Evolutionary conservation across 2,113 vertebrate genomes (phyloP), one percentile per base, ranked within the genome.

Genomic region (Telmatochromis sp.): DNA sequence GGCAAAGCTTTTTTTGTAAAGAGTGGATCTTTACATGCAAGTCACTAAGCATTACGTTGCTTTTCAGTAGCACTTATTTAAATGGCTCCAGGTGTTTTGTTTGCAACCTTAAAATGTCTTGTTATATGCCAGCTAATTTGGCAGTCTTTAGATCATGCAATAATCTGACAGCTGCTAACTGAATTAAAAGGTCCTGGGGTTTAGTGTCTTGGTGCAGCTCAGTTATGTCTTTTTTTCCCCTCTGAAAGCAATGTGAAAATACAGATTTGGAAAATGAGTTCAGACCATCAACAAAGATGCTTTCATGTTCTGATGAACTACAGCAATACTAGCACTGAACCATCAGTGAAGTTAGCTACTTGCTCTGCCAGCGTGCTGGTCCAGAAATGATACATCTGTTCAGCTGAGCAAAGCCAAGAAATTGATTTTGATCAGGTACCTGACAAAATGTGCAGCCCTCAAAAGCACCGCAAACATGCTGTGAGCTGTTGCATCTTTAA

Each of bases 351-450:
- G 55, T 19, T 37, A 23, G 55, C 87, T 50, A 83, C 90, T 80
- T 89, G 40, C 33, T 85, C 28, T 26, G 89, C 57, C 75, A 87
- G 42, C 4, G 3, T 31, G 4, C 21, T 80, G 87, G 83, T 73
- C 87, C 81, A 84, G 68, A 90, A 63, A 84, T 83, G 86, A 86
- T 86, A 86, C 81, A 79, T 88, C 81, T 89, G 83, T 84, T 88
- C 83, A 71, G 26, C 65, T 86, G 85, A 87, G 81, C 57, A 82
- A 87, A 89, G 50, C 82, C 71, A 80, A 55, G 13, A 68, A 81
- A 93, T 89, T 26, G 86, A 88, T 86, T 93, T 78, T 86, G 13
- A 92, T 81, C 55, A 85, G 50, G 50, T 85, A 88, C 50, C 54
- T 84, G 58, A 82, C 87, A 47, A 84, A 31, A 68, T 73, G 19